A percentile compares a stretch with the other conserved stretches of the same genome.
Conservation (phyloP, 2,797 vertebrate genomes). For the Odontamblyopus lacepedii region DNA sequence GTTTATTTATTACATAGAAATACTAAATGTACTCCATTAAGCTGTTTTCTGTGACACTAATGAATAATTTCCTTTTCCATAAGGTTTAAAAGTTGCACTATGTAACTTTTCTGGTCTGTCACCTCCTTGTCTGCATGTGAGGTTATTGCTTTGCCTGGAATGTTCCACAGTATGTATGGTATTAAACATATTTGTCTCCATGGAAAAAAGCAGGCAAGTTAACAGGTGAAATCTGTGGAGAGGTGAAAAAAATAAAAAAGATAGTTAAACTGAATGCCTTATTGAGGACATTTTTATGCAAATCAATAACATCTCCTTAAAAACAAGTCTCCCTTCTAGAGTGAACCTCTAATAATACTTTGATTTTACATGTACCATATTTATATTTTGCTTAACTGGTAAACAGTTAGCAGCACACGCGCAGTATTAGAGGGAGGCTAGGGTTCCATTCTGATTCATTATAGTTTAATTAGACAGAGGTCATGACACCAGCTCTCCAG, state of each 20-base stretch:
- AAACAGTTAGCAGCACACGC: conserved; percentile 16
- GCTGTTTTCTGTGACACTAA: no score
- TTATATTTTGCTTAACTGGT: conserved; percentile 13
- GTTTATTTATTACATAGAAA: not conserved
- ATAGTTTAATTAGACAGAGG: conserved; percentile 48
- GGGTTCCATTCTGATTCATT: conserved; percentile 34
- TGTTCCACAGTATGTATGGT: not conserved
- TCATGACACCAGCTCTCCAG: conserved; percentile 28
- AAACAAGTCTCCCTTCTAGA: not conserved
- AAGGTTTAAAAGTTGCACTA: not conserved
- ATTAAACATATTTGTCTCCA: not conserved
- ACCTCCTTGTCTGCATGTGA: no score
- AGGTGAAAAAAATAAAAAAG: not conserved
- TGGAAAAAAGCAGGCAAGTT: not conserved
- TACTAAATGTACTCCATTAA: not conserved
- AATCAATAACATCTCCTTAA: not conserved
- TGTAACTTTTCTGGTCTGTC: not conserved
- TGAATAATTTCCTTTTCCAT: no score
- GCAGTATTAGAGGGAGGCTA: not conserved
- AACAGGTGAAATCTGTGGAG: not conserved
- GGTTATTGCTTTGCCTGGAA: not conserved
- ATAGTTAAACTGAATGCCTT: not conserved
- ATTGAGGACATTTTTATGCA: not conserved
- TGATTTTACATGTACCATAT: not conserved
- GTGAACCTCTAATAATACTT: not conserved